These are phyloP conservation scores for Carcharodon carcharias DNA, from an alignment of 2,797 vertebrate species.

Conservation along the genomic window DNA sequence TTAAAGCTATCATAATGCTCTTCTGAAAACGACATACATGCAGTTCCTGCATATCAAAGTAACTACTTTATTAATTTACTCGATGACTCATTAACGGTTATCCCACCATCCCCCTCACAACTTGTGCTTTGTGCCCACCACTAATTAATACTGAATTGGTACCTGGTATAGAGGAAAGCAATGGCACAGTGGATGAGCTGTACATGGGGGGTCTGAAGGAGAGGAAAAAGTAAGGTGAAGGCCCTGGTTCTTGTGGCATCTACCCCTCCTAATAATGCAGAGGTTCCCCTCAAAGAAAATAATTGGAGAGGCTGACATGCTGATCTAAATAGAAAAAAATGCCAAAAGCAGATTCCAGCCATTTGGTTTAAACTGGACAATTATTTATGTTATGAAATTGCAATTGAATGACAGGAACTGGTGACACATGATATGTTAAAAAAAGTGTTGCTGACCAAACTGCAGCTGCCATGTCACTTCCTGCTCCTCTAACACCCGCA, in stretches of 20 bases:
- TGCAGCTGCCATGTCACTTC: neutral
- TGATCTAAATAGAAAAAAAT: neutral
- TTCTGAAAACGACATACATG: neutral
- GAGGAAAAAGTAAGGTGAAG: neutral
- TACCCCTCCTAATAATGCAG: neutral
- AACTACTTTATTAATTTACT: neutral
- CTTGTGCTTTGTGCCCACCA: neutral
- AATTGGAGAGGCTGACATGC: neutral
- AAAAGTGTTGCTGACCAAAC: neutral
- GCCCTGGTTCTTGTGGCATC: neutral
- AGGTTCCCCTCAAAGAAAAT: neutral
- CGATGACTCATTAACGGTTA: neutral
- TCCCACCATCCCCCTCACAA: neutral
- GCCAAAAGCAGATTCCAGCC: neutral
- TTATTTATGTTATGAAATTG: neutral
- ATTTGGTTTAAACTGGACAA: neutral
- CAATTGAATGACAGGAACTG: neutral
- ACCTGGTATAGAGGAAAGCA: neutral
- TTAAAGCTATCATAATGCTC: neutral
- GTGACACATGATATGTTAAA: neutral
- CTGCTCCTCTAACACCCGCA: neutral
- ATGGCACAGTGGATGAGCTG: neutral
- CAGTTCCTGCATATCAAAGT: neutral
- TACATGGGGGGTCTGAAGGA: neutral
- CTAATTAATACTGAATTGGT: neutral